Base-by-base conservation (phyloP, 2,113 vertebrate species). In the Callithrix jacchus region DNA sequence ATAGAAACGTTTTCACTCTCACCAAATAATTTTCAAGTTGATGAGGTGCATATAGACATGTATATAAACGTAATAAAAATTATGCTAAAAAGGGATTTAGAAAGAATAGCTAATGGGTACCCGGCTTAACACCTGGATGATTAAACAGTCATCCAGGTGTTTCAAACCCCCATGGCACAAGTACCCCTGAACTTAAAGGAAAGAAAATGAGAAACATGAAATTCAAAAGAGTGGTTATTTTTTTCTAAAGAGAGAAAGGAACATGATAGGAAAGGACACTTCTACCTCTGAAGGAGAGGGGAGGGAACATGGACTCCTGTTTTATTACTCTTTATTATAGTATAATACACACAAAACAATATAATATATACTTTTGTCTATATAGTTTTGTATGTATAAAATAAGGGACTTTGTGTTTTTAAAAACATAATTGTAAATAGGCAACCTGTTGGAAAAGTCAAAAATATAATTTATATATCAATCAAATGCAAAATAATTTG, bases 331-430 rank as follows among this genome's bases (percentile, higher is more conserved):
- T 91, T 81, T 84, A 52, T 56, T 6, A 21, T 17, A 11, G 54
- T 32, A 14, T 25, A 27, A 64, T n/a, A n/a, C 32, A 58, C 84
- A 58, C 1, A 64, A 88, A 82, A 73, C 14, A 88, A 73, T 40
- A 52, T 58, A 32, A 14, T n/a, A 32, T 49, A 14, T 7, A 45
- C 66, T 76, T 73, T 76, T 81, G 13, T n/a, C 45, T 6, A 16
- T n/a, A 21, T 42, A 14, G 4, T 56, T 94, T 58, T 68, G 18
- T 47, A 52, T 37, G 17, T 91, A 64, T 90, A 92, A 94, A 92
- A 83, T 79, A 89, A 85, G n/a, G 25, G n/a, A 61, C 8, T 96
- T 89, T 49, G 13, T 79, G 70, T 84, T 87, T 66, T 90, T 79
- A n/a, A 87, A 93, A 77, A 79, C 37, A n/a, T 77, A 6, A 86